Evolutionary conservation across 2,888 invertebrate species (phyloP), one percentile per base, ranked within the genome.

Genomic region (Clostera curtula): DNA sequence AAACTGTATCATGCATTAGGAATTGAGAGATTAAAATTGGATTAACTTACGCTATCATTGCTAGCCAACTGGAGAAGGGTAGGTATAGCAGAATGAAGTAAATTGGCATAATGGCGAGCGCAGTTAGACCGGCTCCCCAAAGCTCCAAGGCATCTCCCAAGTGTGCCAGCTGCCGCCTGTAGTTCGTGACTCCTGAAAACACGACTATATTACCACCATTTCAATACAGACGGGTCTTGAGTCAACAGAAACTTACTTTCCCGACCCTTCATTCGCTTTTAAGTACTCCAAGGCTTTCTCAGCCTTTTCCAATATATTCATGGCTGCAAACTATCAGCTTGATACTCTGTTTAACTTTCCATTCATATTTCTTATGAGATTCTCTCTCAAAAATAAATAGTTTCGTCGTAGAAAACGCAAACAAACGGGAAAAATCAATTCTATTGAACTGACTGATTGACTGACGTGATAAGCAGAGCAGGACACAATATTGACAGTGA

Each of bases 301-400:
- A 25, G 84, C 83, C 52, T 83, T 84, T 31, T 85, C 84, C 23
- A 83, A 48, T 15, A 83, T 69, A 43, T 80, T 83, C 85, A 85
- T 85, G 40, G 40, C 55, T 63, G 34, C 13, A 20, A 11, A 28
- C 31, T 31, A 31, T 64, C 43, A 69, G 47, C 56, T 49, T n/a
- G 23, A 33, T 32, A 8, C 31, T 40, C 12, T 4, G 12, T 12
- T 40, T 31, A 21, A 25, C 22, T 24, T 25, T 36, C 27, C 26
- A 12, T 33, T 11, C 64, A 73, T 71, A 46, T 25, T 66, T 50
- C 31, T 29, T 12, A 19, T 11, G n/a, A 31, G 29, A 29, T 24
- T 12, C 31, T 28, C 30, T 24, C 9, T 14, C 12, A 11, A 36
- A 54, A 56, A 37, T 26, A 49, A 11, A 27, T 46, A 50, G 53